phyloP scores from a whole-genome alignment of 2,888 invertebrate species.

The Trissoscelio sp. region DNA sequence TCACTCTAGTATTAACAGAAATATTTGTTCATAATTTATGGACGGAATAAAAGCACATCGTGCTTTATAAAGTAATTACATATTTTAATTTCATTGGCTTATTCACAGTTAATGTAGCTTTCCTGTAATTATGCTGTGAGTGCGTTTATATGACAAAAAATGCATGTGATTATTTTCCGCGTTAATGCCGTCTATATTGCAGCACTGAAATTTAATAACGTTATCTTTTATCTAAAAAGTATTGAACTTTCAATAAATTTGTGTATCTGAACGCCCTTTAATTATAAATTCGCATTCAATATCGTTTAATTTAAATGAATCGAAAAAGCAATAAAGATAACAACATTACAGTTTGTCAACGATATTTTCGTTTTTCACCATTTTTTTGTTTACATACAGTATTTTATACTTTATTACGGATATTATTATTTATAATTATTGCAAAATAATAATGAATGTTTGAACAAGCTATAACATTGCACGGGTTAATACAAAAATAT shows the following conservation, averaged over 20 bases:
- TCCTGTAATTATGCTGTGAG: background rate
- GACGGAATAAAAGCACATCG: too few species aligned
- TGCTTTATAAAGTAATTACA: background rate
- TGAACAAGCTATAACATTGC: too few species aligned
- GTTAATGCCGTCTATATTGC: background rate
- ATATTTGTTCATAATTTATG: too few species aligned
- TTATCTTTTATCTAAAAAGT: background rate
- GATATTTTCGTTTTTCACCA: too few species aligned
- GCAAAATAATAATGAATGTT: too few species aligned
- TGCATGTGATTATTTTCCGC: background rate
- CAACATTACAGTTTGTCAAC: too few species aligned
- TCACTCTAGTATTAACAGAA: background rate
- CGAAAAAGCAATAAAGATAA: background rate
- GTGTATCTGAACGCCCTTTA: background rate
- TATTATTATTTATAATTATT: too few species aligned
- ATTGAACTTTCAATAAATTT: background rate
- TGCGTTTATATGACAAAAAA: background rate
- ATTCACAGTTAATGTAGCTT: background rate
- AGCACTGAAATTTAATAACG: background rate
- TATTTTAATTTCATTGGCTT: background rate
- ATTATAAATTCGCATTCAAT: background rate
- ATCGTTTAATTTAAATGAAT: background rate
- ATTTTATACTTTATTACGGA: too few species aligned
- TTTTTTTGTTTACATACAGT: too few species aligned
- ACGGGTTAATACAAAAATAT: too few species aligned